These are phyloP conservation scores for Diplazon laetatorius DNA, from an alignment of 2,888 invertebrate genomes.

Conservation along the genomic window DNA sequence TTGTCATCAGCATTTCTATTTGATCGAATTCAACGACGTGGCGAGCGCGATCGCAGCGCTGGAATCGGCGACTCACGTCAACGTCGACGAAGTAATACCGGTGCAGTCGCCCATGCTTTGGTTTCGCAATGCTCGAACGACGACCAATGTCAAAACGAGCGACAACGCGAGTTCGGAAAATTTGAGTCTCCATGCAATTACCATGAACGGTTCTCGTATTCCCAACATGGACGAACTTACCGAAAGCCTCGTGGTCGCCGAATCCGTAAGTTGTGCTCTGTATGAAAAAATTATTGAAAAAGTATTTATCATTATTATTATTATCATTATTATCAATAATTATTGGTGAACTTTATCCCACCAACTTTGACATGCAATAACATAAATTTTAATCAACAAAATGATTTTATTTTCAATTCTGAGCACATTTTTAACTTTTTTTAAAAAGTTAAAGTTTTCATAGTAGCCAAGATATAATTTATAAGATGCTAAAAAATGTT, in stretches of 20 bases:
- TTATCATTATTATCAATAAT: too few species aligned
- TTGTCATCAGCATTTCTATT: conserved; percentile 90
- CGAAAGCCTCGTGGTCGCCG: conserved; percentile 83
- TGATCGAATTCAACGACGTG: conserved; percentile 88
- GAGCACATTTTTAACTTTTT: too few species aligned
- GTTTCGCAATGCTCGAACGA: conserved; percentile 85
- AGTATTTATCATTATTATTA: too few species aligned
- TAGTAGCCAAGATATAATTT: too few species aligned
- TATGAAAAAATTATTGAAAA: background rate
- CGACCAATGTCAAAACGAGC: background rate
- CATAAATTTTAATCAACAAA: too few species aligned
- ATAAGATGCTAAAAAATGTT: too few species aligned
- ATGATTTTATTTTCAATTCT: too few species aligned
- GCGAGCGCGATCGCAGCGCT: conserved; percentile 85
- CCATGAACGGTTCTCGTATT: conserved; percentile 53
- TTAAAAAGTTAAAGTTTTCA: too few species aligned
- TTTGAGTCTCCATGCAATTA: conserved; percentile 47
- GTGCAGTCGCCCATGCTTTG: conserved; percentile 89
- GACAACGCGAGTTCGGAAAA: conserved; percentile 68
- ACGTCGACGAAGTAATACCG: conserved; percentile 85
- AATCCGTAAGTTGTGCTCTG: conserved; percentile 71
- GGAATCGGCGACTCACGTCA: conserved; percentile 84
- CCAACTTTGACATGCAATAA: too few species aligned
- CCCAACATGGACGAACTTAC: conserved; percentile 83
- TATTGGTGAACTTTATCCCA: too few species aligned